Percentiles rank a stretch among this genome's conserved stretches.
phyloP scores from a whole-genome alignment of 2,888 invertebrate species.

The Venusia cambrica region DNA sequence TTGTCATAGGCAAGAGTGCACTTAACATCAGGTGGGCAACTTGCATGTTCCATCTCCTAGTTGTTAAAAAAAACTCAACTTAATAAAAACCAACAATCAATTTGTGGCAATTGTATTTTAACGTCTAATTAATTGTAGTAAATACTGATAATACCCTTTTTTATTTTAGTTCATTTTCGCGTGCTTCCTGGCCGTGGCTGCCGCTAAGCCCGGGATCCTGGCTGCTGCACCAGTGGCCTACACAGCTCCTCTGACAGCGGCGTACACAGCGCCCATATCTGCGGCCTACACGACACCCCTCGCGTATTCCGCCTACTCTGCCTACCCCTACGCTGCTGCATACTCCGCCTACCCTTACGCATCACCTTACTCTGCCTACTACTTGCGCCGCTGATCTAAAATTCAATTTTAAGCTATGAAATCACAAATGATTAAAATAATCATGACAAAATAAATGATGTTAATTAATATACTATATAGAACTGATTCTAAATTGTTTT shows the following conservation, averaged over 20 bases:
- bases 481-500: no score
- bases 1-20: no score
- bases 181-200: slow-evolving; percentile 71
- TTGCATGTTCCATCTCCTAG: no score
- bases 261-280: slow-evolving; percentile 37
- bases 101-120: no score
- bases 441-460: no score
- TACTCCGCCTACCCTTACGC: slow-evolving; percentile 48
- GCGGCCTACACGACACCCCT: slow-evolving; percentile 52
- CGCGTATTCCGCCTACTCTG: slow-evolving; percentile 45
- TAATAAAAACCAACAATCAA: no score
- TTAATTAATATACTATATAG: no score
- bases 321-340: slow-evolving; percentile 49
- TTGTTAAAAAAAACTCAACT: no score
- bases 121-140: no score
- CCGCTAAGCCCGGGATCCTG: slow-evolving; percentile 61
- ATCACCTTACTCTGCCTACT: slow-evolving; percentile 43
- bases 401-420: no score
- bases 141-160: neutral
- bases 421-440: no score
- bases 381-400: slow-evolving; percentile 26
- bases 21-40: no score
- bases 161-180: slow-evolving; percentile 64
- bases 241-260: slow-evolving; percentile 47
- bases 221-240: slow-evolving; percentile 54